Evolutionary conservation across 2,113 vertebrate species (phyloP), one percentile per base, ranked within the genome.

Genomic region (Bubo scandiacus): DNA sequence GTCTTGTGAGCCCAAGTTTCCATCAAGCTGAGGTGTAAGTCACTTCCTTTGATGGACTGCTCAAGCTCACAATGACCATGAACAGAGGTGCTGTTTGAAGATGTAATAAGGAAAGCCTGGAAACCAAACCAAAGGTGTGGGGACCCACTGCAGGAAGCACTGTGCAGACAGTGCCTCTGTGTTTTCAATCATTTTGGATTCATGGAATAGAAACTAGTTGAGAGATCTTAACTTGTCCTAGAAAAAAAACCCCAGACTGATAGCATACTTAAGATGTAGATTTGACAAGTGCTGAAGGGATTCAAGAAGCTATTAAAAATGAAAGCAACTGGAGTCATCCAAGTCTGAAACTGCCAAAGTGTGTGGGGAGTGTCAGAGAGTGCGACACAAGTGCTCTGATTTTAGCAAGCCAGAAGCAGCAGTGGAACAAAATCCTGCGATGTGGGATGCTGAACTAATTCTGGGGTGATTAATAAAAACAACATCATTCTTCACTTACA

Each of bases 241-340:
- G 36, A 29, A 25, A n/a, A 13, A 8, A 15, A 14, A 8, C 1
- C 3, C 11, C 7, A 30, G 11, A 40, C 5, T 0, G 1, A 52
- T 30, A 52, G 11, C 7, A 7, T 45, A 43, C 71, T 86, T 84
- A 75, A 75, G 59, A 34, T 52, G 36, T 29, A 61, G 38, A 79
- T 65, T 32, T 57, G 29, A 81, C 27, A 81, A 45, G 11, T 49
- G 34, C 49, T 89, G 66, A 87, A 79, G 32, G 19, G 32, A 79
- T 94, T 89, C 15, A 91, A 87, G 57, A 92, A 84, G 34, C 78
- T 94, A 45, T 58, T 22, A 77, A 72, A 77, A 87, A 82, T 38
- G 38, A 89, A 94, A 91, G 45, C 54, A 87, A n/a, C 26, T 72
- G 40, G 18, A 47, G 23, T 54, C 14, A 75, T 74, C 66, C 54